phyloP scores from a whole-genome alignment of 1,140 invertebrate species.

The Triops cancriformis region DNA sequence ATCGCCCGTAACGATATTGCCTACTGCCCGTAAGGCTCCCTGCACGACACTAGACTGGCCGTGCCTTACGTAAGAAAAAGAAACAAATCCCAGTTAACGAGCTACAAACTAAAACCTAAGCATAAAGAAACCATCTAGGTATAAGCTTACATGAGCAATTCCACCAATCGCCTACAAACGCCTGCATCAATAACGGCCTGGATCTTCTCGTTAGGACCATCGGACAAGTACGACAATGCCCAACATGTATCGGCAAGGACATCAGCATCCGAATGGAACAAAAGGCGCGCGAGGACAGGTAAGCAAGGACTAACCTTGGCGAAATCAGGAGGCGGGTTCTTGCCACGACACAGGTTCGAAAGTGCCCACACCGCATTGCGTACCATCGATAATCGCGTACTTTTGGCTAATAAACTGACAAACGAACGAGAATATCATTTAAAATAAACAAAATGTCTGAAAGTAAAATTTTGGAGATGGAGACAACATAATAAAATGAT shows the following conservation, averaged over 20 bases:
- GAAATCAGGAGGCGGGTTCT: constrained; percentile 93
- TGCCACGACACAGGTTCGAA: constrained; percentile 92
- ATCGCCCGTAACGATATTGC: constrained; percentile 97
- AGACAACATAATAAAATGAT: neutral
- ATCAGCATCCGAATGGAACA: constrained; percentile 84
- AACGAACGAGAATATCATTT: constrained; percentile 30
- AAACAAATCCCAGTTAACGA: neutral
- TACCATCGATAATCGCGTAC: constrained; percentile 77
- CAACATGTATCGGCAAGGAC: constrained; percentile 92
- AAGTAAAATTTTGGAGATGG: too few relatives aligned
- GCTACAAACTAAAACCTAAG: neutral
- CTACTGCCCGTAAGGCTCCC: constrained; percentile 86
- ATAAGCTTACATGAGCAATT: constrained; percentile 71
- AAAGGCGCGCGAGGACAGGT: constrained; percentile 72
- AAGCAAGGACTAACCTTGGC: constrained; percentile 66
- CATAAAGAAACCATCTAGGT: constrained; percentile 12
- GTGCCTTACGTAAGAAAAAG: constrained; percentile 53
- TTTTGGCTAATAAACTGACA: constrained; percentile 69
- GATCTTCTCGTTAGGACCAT: constrained; percentile 97
- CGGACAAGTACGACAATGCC: constrained; percentile 87
- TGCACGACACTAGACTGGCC: constrained; percentile 84
- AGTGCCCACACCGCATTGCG: constrained; percentile 97
- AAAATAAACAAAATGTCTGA: too few relatives aligned
- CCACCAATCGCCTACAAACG: constrained; percentile 85
- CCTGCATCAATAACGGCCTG: constrained; percentile 95